Conservation (phyloP, 2,888 invertebrate genomes). For the Hyles lineata region DNA sequence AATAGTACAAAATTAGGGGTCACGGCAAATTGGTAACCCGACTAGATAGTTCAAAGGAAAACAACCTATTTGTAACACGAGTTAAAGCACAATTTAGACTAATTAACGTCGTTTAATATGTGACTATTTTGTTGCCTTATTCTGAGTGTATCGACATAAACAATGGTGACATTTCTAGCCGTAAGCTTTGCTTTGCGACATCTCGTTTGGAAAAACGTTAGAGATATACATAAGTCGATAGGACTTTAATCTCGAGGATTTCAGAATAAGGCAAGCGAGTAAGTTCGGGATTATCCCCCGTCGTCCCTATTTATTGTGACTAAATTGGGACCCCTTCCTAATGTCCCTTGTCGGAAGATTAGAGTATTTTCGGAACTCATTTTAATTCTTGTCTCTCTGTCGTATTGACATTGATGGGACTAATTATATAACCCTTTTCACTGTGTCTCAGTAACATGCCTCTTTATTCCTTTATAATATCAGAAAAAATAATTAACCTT, state of each 20-base stretch:
- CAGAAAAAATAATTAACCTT: too few relatives aligned
- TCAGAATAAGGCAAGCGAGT: slow-evolving; percentile 31
- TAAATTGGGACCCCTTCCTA: slow-evolving; percentile 31
- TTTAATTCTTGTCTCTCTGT: background rate
- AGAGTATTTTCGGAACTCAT: slow-evolving; percentile 7
- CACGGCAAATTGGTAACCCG: slow-evolving; percentile 53
- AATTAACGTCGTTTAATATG: slow-evolving; percentile 49
- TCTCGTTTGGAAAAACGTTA: background rate
- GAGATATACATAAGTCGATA: slow-evolving; percentile 5
- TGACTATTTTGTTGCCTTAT: slow-evolving; percentile 34
- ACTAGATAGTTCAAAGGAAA: slow-evolving; percentile 58
- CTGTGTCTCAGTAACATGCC: background rate
- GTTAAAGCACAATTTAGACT: slow-evolving; percentile 69
- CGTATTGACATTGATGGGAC: background rate
- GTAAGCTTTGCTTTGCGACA: background rate
- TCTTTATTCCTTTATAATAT: background rate
- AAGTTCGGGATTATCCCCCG: slow-evolving; percentile 39
- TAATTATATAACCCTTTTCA: background rate
- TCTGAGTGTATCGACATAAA: slow-evolving; percentile 9
- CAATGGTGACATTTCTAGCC: background rate
- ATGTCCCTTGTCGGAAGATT: slow-evolving; percentile 21
- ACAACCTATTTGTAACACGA: slow-evolving; percentile 62
- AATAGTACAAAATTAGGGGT: slow-evolving; percentile 49
- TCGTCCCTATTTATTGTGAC: slow-evolving; percentile 37
- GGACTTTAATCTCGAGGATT: slow-evolving; percentile 26